phyloP scores from a whole-genome alignment of 2,888 invertebrate genomes.

The Kryphioiulus occultus region DNA sequence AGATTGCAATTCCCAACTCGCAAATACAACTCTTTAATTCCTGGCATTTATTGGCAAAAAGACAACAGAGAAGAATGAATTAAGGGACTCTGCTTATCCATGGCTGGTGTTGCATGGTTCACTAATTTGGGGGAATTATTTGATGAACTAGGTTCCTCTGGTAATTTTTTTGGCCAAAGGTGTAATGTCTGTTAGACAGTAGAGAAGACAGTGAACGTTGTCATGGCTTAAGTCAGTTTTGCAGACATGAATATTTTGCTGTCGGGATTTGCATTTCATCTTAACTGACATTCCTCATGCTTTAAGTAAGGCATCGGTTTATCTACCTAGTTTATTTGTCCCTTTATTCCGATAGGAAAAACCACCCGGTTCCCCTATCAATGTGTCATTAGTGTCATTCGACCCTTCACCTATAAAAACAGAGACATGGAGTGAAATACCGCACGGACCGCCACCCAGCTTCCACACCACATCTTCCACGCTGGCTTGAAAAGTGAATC shows the following conservation, averaged over 20 bases:
- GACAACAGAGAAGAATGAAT: no score
- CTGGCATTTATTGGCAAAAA: no score
- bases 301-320: constrained; percentile 11
- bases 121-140: no score
- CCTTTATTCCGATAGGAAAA: constrained; percentile 49
- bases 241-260: neutral
- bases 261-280: neutral
- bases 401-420: constrained; percentile 48
- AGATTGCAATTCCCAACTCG: neutral
- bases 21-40: no score
- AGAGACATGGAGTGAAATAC: constrained; percentile 37
- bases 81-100: neutral
- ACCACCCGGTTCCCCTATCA: constrained; percentile 44
- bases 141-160: no score
- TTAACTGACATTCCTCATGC: constrained; percentile 11
- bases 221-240: no score
- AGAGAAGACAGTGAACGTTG: no score
- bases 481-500: neutral
- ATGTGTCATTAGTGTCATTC: constrained; percentile 44
- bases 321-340: constrained; percentile 48
- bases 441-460: constrained; percentile 2
- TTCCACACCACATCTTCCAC: neutral
- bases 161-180: no score
- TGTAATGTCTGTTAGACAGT: no score
- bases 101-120: neutral